Evolutionary conservation across 37 sponge, comb jelly and placozoan species (phyloP).

Genomic region (Oopsacas minuta): DNA sequence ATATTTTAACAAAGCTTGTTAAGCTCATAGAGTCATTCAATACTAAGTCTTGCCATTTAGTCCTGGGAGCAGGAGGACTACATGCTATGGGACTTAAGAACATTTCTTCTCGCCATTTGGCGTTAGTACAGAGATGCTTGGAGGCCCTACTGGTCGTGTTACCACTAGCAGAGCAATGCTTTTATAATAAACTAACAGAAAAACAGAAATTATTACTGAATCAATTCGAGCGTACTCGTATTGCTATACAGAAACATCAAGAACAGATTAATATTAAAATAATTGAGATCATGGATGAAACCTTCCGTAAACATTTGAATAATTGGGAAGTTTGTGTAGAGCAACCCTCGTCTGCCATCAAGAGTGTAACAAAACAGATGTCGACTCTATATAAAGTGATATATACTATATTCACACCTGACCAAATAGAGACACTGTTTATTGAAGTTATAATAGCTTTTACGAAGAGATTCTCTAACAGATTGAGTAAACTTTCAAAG

Average conservation of each 20-base stretch:
- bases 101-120: conserved; percentile 90
- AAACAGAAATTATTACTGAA: conserved; percentile 53
- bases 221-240: conserved; percentile 45
- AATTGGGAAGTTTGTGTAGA: conserved; percentile 83
- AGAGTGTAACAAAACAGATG: conserved; percentile 59
- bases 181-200: conserved; percentile 33
- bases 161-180: conserved; percentile 47
- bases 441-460: conserved; percentile 22
- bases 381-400: conserved; percentile 80
- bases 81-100: conserved; percentile 74
- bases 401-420: conserved; percentile 50
- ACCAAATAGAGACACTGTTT: conserved; percentile 42
- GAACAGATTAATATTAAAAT: conserved; percentile 62
- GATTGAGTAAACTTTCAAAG: background rate
- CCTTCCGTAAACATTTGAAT: conserved; percentile 48
- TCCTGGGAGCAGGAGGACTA: conserved; percentile 86
- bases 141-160: conserved; percentile 52
- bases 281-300: conserved; percentile 74
- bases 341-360: conserved; percentile 60
- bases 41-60: conserved; percentile 62
- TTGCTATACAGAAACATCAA: conserved; percentile 44
- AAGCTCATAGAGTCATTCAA: conserved; percentile 81
- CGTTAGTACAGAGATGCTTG: conserved; percentile 55
- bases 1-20: conserved; percentile 61
- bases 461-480: conserved; percentile 18